Base-by-base conservation (phyloP, 2,888 invertebrate genomes). In the Pollenia amentaria region DNA sequence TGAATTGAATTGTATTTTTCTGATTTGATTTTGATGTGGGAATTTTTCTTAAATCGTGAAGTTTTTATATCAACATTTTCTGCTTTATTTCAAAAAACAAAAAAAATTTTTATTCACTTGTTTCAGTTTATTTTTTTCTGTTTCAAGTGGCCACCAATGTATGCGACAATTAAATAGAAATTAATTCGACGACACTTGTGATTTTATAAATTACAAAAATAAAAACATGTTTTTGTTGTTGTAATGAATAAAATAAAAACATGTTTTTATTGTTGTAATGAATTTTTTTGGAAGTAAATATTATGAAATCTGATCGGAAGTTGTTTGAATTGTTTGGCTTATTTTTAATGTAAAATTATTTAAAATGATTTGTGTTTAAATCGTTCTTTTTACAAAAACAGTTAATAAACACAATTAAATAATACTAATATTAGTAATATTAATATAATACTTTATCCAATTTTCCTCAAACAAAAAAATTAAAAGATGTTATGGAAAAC, bases 101-200 rank as follows among this genome's bases (percentile, higher is more conserved):
- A 79, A 42, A 70, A 72, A 21, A 48, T 88, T 12, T 67, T 67
- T 29, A 84, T 79, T 65, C 78, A 77, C 62, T 73, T 60, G 62
- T 72, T 81, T 42, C 44, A 18, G n/a, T 21, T 72, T 79, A 14
- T 42, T 64, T 16, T 7, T 77, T 77, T 44, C 4, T 18, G 11
- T 44, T 67, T 92, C 90, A 92, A 92, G 90, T 92, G 91, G 90
- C 75, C 67, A 42, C 46, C 79, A 88, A 89, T 90, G 89, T 91
- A 89, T 89, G 88, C 78, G 91, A 92, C 91, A 91, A 91, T 92
- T 91, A 91, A 91, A 90, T 90, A 89, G 88, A 88, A 91, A 92
- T 91, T 91, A 92, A 92, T 91, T 90, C 64, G 57, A 60, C 67
- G 72, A 60, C 84, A 81, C 80, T 87, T 87, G 76, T 84, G 70